These are phyloP conservation scores for Drosophila algonquin DNA, from an alignment of 2,888 invertebrate genomes.

Conservation along the genomic window DNA sequence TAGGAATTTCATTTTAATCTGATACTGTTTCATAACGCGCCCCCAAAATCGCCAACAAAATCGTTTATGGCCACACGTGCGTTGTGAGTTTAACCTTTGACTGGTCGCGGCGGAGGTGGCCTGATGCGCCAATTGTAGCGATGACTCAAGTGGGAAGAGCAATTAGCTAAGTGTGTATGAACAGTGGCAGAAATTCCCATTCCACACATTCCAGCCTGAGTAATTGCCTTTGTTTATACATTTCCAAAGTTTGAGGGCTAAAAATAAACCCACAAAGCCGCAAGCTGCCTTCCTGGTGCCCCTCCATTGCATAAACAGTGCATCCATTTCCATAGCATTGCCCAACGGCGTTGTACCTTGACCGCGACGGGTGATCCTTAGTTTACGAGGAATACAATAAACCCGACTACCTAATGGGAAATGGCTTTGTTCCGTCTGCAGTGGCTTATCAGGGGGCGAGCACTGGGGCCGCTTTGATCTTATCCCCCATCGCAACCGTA, in stretches of 20 bases:
- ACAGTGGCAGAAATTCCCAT: background rate
- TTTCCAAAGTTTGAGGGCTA: conserved; percentile 35
- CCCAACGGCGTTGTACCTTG: conserved; percentile 2
- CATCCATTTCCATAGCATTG: conserved; percentile 40
- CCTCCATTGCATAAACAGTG: conserved; percentile 23
- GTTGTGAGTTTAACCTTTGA: conserved; percentile 25
- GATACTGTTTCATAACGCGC: conserved; percentile 29
- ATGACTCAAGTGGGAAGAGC: conserved; percentile 36
- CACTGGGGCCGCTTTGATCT: conserved; percentile 34
- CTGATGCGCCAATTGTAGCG: conserved; percentile 13
- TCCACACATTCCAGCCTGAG: conserved; percentile 15
- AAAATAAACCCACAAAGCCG: conserved; percentile 31
- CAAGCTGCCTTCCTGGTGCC: conserved; percentile 5
- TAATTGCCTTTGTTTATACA: conserved; percentile 22
- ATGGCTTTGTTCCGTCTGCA: conserved; percentile 25
- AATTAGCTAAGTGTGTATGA: conserved; percentile 39
- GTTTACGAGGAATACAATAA: background rate
- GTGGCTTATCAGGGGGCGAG: conserved; percentile 16
- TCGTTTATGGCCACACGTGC: conserved; percentile 29
- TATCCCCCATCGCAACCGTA: conserved; percentile 27
- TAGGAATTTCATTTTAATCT: background rate
- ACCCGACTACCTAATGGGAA: background rate
- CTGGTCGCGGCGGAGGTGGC: background rate
- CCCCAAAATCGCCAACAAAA: conserved; percentile 6
- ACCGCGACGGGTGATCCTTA: conserved; percentile 13